Base-by-base conservation (phyloP, 2,888 invertebrate species). In the Drosophila dives region DNA sequence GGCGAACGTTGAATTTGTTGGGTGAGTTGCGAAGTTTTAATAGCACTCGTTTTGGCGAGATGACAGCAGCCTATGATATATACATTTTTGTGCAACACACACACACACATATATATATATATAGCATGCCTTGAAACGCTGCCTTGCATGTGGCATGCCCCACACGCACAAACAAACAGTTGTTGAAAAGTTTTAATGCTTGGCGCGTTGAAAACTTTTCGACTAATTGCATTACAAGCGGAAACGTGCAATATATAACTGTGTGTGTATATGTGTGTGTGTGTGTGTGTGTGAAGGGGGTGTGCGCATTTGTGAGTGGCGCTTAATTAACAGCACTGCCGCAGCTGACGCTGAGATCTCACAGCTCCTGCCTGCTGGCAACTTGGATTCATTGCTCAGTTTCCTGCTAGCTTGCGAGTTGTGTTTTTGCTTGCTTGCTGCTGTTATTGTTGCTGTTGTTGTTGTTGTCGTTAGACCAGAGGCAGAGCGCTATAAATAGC, bases 141-240 rank as follows among this genome's bases (percentile, higher is more conserved):
- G 26, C 12, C 49, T 26, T 34, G 20, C 53, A 34, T 34, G 10
- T 15, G n/a, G 33, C 23, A 34, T 11, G 10, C 36, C n/a, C 2
- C 34, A 15, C 34, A 26, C 15, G 36, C 53, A 34, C 34, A 26
- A 10, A n/a, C 69, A 80, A 87, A 83, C 69, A 72, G 86, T 83
- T 83, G 80, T 74, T 80, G 75, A 67, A 75, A 83, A 86, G 70
- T 75, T 88, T 72, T 77, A 69, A 72, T 75, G 66, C 70, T 76
- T 51, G 55, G 61, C 71, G 64, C 82, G 75, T 70, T 79, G 65
- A 86, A 80, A 86, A 89, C 76, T 89, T 89, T 87, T 80, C 85
- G 82, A 85, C 86, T 89, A 86, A 86, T 86, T 86, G 86, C 86
- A 86, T 86, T 86, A 86, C 86, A 86, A 86, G 82, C 85, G 86